Base-by-base conservation (phyloP, 2,888 invertebrate genomes). In the Pandemis heparana region DNA sequence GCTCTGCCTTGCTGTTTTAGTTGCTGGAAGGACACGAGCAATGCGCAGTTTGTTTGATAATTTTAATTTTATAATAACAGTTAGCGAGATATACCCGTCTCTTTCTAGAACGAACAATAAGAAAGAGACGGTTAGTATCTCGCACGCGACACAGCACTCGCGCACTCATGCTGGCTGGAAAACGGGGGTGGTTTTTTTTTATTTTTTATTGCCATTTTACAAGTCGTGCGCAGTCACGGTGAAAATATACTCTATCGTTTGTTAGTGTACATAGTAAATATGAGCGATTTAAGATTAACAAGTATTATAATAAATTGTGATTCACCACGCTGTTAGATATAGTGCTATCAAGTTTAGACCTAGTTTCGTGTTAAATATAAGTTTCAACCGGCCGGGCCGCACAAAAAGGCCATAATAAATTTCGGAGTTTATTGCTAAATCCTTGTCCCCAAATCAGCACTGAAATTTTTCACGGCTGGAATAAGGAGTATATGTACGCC, bases 1-100 rank as follows among this genome's bases (percentile, higher is more conserved):
- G 97, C 97, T 38, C 95, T 98, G 85, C 99, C 97, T 71, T 97
- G 97, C 95, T 97, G 97, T 85, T 96, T 97, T 87, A 95, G 95
- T 75, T 96, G 96, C 81, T 96, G 96, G 96, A 97, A 97, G 84
- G 96, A 96, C 78, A 95, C 96, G 0, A 94, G 95, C 4, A 92
- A 89, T 7, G 92, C 95, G 46, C 95, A 95, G 80, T 95, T 95
- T 70, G 95, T 97, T 95, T 90, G 91, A 89, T 86, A 80, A 79
- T 5, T 48, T 48, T 32, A 32, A 43, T 12, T 18, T 9, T n/a
- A 53, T 7, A 18, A 9, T 12, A 14, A 46, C 46, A 32, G 23
- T 32, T 32, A n/a, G n/a, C n/a, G n/a, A n/a, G n/a, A n/a, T n/a
- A 23, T 23, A 23, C 2, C 23, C 23, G 23, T 23, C 23, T 23